These are phyloP conservation scores for Phallusia fumigata DNA, from an alignment of 23 tunicate genomes.

Conservation along the genomic window DNA sequence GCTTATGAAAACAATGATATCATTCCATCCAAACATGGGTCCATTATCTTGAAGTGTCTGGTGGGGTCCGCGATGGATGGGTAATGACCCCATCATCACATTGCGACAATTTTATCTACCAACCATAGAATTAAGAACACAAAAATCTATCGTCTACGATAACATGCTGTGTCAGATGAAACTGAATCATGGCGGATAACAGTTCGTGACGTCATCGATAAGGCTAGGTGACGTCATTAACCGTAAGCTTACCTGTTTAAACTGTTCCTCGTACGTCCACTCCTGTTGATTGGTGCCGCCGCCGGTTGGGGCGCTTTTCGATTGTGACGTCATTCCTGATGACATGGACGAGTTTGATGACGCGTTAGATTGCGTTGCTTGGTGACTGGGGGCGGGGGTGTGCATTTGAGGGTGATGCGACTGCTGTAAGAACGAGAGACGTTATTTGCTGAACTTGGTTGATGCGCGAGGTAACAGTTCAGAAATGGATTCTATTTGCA, in stretches of 20 bases:
- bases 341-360: slow-evolving; percentile 42
- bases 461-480: no score
- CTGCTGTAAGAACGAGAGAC: slow-evolving; percentile 11
- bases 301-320: slow-evolving; percentile 42
- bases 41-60: not conserved
- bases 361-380: slow-evolving; percentile 19
- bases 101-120: no score
- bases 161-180: no score
- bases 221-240: no score
- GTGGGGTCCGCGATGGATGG: no score
- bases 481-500: no score
- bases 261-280: slow-evolving; percentile 99
- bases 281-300: slow-evolving; percentile 82
- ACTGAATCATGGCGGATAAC: no score
- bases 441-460: no score
- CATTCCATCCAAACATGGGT: not conserved
- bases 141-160: no score
- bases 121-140: no score
- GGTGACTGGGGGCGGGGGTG: slow-evolving; percentile 10
- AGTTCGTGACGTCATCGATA: no score
- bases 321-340: slow-evolving; percentile 49
- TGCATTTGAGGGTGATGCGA: slow-evolving; percentile 19
- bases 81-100: no score
- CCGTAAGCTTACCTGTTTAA: slow-evolving; percentile 75
- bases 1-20: not conserved